Base-by-base conservation (phyloP, 2,113 vertebrate genomes). In the Ammospiza nelsoni region DNA sequence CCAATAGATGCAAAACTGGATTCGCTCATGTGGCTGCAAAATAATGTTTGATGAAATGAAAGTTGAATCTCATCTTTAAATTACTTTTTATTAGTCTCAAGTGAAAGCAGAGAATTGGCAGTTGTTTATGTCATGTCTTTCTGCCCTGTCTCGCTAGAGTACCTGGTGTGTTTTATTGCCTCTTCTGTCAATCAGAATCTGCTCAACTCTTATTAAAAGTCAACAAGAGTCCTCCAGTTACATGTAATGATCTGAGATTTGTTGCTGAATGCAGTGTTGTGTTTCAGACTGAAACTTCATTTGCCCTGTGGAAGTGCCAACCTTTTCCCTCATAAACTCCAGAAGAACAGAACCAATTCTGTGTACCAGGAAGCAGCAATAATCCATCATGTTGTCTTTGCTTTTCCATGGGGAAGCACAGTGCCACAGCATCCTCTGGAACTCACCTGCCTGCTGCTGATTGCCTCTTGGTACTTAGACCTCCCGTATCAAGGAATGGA, bases 31-130 rank as follows among this genome's bases (percentile, higher is more conserved):
- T n/a, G 74, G 48, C 24, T 88, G n/a, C 54, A 75, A 87, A 77
- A 54, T n/a, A 43, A 7, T 39, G 75, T 87, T 59, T 89, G 20
- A 46, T 85, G 44, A 58, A 73, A 81, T 67, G 76, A 21, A 84
- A 66, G 20, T 59, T 83, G 75, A 79, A 46, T 81, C 19, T 80
- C 79, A 67, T 90, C 27, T 80, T 94, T 71, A 91, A 90, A 91
- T 80, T 90, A 71, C 21, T 71, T 82, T 83, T 93, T 91, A 90
- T 84, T 93, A 86, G 75, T 92, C 65, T 94, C 48, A 57, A 31
- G 79, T 91, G 88, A 86, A 95, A 90, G 55, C 22, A 93, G 51
- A 78, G 78, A 88, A 51, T 23, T 91, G 43, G 59, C 80, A 37
- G 58, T 62, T 89, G 23, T 37, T 82, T 83, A 51, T 48, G 55